phyloP scores from a whole-genome alignment of 1,140 invertebrate genomes.

The Aethina tumida region DNA sequence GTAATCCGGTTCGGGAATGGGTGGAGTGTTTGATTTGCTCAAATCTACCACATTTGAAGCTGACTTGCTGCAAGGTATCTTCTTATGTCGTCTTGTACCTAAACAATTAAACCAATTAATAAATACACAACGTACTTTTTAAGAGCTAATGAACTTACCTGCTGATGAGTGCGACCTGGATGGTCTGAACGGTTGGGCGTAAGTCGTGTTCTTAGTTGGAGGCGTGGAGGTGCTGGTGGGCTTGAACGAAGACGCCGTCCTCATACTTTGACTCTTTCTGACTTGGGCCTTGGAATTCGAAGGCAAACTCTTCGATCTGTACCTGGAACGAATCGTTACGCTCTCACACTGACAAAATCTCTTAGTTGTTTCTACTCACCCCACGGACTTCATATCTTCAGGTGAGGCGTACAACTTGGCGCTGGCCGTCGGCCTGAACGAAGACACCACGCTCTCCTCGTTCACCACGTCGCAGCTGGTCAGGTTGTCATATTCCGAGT shows the following conservation, averaged over 20 bases:
- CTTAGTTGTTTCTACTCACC: too few species aligned
- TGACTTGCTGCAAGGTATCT: constrained; percentile 34
- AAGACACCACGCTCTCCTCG: constrained; percentile 55
- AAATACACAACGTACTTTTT: too few species aligned
- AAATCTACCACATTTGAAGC: constrained; percentile 33
- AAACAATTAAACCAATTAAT: too few species aligned
- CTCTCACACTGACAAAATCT: too few species aligned
- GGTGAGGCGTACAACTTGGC: constrained; percentile 84
- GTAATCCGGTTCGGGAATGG: constrained; percentile 84
- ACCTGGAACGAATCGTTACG: too few species aligned
- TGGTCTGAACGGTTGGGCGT: constrained; percentile 53
- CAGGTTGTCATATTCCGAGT: constrained; percentile 31
- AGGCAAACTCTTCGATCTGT: constrained; percentile 54
- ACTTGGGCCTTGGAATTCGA: constrained; percentile 45
- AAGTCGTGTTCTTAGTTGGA: constrained; percentile 24
- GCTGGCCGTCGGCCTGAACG: constrained; percentile 71
- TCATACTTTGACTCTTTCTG: constrained; percentile 54
- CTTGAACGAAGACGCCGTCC: constrained; percentile 38
- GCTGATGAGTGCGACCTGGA: constrained; percentile 28
- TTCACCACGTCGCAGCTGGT: constrained; percentile 24
- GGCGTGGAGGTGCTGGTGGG: constrained; percentile 28
- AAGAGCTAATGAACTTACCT: constrained; percentile 12
- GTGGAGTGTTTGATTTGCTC: constrained; percentile 43
- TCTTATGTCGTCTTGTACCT: constrained; percentile 39
- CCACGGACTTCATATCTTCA: constrained; percentile 70